Evolutionary conservation across 2,888 invertebrate species (phyloP).

Genomic region (Byasa hedistus): DNA sequence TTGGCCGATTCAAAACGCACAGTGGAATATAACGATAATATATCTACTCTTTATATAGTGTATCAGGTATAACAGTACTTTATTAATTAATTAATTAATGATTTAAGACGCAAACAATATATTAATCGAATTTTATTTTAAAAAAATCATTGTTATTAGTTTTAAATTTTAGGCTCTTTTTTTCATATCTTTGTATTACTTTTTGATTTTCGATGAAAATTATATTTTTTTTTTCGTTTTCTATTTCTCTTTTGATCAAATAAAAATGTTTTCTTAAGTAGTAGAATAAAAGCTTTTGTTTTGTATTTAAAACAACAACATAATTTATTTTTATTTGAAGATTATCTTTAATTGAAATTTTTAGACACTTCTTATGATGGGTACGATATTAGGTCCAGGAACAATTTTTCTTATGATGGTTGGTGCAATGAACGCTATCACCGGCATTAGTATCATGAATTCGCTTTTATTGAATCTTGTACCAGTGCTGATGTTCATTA

Average conservation of each 20-base stretch:
- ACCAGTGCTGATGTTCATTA: conserved; percentile 96
- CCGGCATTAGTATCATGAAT: conserved; percentile 84
- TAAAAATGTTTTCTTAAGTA: no score
- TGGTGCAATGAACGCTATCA: conserved; percentile 96
- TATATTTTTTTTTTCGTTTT: no score
- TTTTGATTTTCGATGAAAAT: no score
- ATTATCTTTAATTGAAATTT: not conserved
- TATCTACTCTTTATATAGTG: conserved; percentile 94
- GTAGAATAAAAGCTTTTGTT: no score
- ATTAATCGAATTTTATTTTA: no score
- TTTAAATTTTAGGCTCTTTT: no score
- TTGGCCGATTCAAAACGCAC: conserved; percentile 95
- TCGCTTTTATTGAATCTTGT: conserved; percentile 93
- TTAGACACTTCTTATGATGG: conserved; percentile 94
- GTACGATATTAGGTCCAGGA: conserved; percentile 97
- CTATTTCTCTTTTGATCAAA: no score
- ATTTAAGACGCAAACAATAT: no score
- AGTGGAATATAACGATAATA: conserved; percentile 97
- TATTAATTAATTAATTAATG: no score
- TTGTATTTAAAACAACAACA: no score
- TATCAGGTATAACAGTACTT: conserved; percentile 82
- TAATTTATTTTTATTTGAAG: not conserved
- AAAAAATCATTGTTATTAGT: no score
- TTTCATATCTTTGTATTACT: no score
- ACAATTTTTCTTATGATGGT: conserved; percentile 99